A percentile compares a stretch with the other conserved stretches of the same genome.
phyloP scores from a whole-genome alignment of 92 coral and sea anemone species.

The Galaxea fascicularis region DNA sequence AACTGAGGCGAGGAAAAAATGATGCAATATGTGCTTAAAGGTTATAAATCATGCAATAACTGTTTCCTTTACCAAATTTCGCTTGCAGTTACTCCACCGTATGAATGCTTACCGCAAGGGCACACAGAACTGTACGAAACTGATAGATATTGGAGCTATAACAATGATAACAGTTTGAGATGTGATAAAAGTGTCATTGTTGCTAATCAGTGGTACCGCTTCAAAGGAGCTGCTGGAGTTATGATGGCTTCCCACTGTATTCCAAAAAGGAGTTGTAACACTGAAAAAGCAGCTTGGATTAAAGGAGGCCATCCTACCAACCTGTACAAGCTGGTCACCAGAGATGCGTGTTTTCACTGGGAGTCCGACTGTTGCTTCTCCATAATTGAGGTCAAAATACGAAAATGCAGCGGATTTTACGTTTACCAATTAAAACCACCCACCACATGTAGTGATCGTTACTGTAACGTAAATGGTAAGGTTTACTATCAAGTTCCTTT shows the following conservation, averaged over 20 bases:
- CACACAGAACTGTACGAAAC: neutral
- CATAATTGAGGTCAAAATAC: neutral
- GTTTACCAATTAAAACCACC: neutral
- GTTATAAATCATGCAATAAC: neutral
- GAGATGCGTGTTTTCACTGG: conserved; percentile 16
- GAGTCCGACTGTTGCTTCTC: neutral
- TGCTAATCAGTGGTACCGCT: conserved; percentile 31
- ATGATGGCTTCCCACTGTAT: conserved; percentile 48
- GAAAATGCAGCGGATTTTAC: conserved; percentile 36
- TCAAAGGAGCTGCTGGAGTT: conserved; percentile 27
- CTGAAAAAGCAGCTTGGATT: conserved; percentile 15
- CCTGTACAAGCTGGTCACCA: neutral
- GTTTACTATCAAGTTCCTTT: no score
- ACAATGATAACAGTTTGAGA: neutral
- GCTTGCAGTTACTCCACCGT: neutral
- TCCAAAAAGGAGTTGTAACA: conserved; percentile 18
- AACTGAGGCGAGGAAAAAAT: no score
- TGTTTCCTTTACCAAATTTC: neutral
- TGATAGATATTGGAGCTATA: conserved; percentile 14
- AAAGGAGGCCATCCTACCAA: conserved; percentile 13
- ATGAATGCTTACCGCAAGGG: conserved; percentile 1
- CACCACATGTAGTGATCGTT: neutral
- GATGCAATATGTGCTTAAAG: no score
- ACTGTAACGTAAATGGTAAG: conserved; percentile 34
- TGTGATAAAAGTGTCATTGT: neutral